These are phyloP conservation scores for Poeciliopsis infans DNA, from an alignment of 2,797 vertebrate species.

Conservation along the genomic window DNA sequence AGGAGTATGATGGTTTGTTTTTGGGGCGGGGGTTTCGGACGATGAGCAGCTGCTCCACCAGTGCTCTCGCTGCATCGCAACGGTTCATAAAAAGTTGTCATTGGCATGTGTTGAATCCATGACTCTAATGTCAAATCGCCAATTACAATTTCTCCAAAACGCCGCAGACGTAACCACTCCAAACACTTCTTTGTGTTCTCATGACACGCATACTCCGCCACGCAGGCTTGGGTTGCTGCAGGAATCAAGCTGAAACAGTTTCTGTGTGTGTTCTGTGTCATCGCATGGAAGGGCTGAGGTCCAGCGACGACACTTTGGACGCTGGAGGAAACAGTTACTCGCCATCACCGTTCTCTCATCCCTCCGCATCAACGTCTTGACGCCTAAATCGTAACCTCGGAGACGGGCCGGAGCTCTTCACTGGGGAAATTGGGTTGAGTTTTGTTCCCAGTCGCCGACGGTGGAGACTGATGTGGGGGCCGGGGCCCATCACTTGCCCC, in stretches of 20 bases:
- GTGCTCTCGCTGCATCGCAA: too few relatives aligned
- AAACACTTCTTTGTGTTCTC: not conserved
- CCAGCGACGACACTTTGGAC: conserved; percentile 25
- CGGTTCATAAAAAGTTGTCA: too few relatives aligned
- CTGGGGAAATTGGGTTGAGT: conserved; percentile 36
- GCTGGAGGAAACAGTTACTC: conserved; percentile 26
- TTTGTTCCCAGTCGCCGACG: conserved; percentile 40
- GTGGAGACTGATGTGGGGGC: conserved; percentile 63
- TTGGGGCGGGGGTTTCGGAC: too few relatives aligned
- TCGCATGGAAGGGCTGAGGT: conserved; percentile 34
- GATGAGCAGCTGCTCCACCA: too few relatives aligned
- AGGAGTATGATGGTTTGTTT: too few relatives aligned
- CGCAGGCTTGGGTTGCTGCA: not conserved
- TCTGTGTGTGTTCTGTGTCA: conserved; percentile 21
- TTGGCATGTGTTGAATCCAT: too few relatives aligned
- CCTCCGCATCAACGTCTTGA: not conserved
- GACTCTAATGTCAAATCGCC: too few relatives aligned
- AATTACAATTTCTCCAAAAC: too few relatives aligned
- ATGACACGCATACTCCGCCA: conserved; percentile 12
- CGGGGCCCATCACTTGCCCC: conserved; percentile 55
- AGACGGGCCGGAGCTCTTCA: conserved; percentile 49
- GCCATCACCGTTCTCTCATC: conserved; percentile 2
- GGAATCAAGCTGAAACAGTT: conserved; percentile 7
- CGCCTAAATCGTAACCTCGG: conserved; percentile 22
- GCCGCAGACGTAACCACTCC: too few relatives aligned